phyloP scores from a whole-genome alignment of 2,113 vertebrate genomes.

The Orthonyx spaldingii region DNA sequence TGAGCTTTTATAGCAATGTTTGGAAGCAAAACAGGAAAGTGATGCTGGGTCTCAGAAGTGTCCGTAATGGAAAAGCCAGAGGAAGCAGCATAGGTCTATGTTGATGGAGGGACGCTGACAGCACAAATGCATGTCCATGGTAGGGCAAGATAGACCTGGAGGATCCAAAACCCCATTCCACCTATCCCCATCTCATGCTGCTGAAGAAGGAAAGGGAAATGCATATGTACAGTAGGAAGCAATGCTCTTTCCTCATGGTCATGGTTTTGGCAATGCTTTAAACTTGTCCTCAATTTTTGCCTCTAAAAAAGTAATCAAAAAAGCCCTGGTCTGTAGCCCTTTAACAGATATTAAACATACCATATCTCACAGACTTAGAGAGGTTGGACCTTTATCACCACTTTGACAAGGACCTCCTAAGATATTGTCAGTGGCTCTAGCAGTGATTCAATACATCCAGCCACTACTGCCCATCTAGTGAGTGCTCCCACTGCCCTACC shows the following conservation, averaged over 20 bases:
- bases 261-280: not conserved
- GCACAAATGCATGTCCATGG: not conserved
- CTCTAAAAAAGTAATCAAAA: not conserved
- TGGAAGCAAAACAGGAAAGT: not conserved
- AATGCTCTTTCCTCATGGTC: not conserved
- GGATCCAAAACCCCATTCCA: not conserved
- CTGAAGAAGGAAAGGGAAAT: not conserved
- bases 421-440: not conserved
- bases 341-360: not conserved
- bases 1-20: not conserved
- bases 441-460: not conserved
- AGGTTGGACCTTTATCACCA: not conserved
- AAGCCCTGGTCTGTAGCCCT: not conserved
- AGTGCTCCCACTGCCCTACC: fast-evolving
- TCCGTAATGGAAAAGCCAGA: not conserved
- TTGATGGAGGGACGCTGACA: not conserved
- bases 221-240: not conserved
- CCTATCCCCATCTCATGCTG: not conserved
- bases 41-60: not conserved
- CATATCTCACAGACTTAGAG: not conserved
- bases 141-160: not conserved
- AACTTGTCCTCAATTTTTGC: not conserved
- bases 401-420: not conserved
- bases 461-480: fast-evolving
- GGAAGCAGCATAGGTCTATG: not conserved